Base-by-base conservation (phyloP, 1,140 invertebrate species). In the Meloidogyne hapla region DNA sequence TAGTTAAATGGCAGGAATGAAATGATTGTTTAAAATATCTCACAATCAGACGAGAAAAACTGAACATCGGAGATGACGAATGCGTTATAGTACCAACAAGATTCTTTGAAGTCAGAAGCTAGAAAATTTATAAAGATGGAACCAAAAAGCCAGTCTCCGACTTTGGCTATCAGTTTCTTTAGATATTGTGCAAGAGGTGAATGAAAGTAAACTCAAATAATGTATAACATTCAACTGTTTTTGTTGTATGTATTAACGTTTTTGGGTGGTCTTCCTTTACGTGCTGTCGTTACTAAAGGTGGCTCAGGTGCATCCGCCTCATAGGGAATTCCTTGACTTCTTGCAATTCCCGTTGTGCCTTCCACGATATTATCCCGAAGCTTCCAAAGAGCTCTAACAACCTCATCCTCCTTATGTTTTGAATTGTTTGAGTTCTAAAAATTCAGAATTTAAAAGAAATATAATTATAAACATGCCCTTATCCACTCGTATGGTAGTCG, bases 401-500 rank as follows among this genome's bases (percentile, higher is more conserved):
- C 15, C 40, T 69, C 33, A 1, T 69, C 68, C 15, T 69, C 68
- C 15, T 61, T 45, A 21, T 69, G 38, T 28, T 69, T 69, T 45
- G 68, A 69, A 45, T 28, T 28, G 40, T 38, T 69, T 10, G 68
- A 42, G 6, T 5, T 33, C 33, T 33, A 33, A 33, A 45, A 15
- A 40, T 6, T 33, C 38, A 28, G 45, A 10, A 28, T n/a, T n/a
- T 5, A 48, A 48, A 48, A 48, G 13, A 48, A 48, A 48, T n/a
- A n/a, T 18, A 18, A 18, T 5, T 4, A 48, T 48, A 18, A 48
- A 3, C 4, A 15, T 1, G 70, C 71, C 10, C 65, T 28, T 26
- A 74, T 74, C 71, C 71, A 74, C 1, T 74, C 65, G 3, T 74
- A 66, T 10, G 71, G 61, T 25, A 69, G n/a, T 45, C 28, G 33